These are phyloP conservation scores for Salvator merianae DNA, from an alignment of 2,113 vertebrate species.

Conservation along the genomic window DNA sequence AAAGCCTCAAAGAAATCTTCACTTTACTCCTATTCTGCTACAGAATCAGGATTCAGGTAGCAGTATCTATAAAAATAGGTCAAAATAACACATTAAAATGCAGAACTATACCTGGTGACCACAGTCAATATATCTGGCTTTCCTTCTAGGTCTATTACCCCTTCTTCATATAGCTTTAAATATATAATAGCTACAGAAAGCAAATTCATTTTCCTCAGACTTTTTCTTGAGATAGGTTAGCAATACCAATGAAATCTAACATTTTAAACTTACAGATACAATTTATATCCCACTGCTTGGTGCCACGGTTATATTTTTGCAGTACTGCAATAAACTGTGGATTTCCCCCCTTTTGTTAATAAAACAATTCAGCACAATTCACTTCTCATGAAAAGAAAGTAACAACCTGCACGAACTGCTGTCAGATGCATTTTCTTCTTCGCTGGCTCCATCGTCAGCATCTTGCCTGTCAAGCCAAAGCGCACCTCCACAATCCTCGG, in stretches of 20 bases:
- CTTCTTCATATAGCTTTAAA: neutral
- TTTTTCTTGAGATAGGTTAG: constrained; percentile 1
- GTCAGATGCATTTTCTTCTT: constrained; percentile 90
- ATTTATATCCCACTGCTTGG: neutral
- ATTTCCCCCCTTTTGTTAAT: neutral
- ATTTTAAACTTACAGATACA: neutral
- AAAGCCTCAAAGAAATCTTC: neutral
- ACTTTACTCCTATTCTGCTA: neutral
- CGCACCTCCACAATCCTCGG: constrained; percentile 75
- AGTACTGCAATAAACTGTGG: constrained; percentile 8
- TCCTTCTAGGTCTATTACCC: neutral
- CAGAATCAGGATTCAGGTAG: neutral
- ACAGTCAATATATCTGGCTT: neutral
- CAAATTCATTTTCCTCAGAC: neutral
- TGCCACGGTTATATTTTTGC: constrained; percentile 29
- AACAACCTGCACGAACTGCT: constrained; percentile 94
- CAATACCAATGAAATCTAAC: neutral
- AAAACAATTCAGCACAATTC: constrained; percentile 15
- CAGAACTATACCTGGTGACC: neutral
- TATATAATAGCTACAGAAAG: neutral
- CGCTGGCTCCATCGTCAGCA: constrained; percentile 76
- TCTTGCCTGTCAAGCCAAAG: constrained; percentile 73
- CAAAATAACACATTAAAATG: neutral
- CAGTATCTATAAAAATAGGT: neutral
- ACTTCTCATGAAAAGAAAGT: constrained; percentile 67